A percentile compares a stretch with the other conserved stretches of the same genome.
These are phyloP conservation scores for Axis porcinus DNA, from an alignment of 2,113 vertebrate genomes.

Conservation along the genomic window DNA sequence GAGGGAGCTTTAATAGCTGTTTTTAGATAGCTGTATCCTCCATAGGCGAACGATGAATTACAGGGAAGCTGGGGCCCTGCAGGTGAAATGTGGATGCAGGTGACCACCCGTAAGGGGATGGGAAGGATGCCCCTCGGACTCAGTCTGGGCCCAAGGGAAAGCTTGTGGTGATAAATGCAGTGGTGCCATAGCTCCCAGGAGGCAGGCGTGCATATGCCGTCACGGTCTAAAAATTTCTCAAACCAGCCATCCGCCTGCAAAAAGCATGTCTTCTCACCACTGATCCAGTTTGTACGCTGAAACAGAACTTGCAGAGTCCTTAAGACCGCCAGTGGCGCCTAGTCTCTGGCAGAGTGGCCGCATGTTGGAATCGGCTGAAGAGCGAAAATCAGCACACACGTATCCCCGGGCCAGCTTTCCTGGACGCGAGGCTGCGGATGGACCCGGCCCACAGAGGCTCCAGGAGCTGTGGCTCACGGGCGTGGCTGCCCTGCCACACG, in stretches of 20 bases:
- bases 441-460: background rate
- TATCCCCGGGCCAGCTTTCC: background rate
- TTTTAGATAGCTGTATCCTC: background rate
- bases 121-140: background rate
- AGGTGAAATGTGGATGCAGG: background rate
- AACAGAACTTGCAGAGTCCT: background rate
- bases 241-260: background rate
- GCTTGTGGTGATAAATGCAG: fast-evolving
- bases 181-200: background rate
- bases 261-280: background rate
- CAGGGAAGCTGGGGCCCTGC: fast-evolving
- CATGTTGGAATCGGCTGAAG: fast-evolving
- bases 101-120: background rate
- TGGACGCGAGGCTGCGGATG: fast-evolving
- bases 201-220: background rate
- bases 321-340: background rate
- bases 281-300: background rate
- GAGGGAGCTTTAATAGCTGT: background rate
- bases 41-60: fast-evolving
- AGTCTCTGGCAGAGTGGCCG: background rate
- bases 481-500: fast-evolving
- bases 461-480: background rate
- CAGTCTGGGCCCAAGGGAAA: background rate
- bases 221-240: background rate
- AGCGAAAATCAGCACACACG: background rate